phyloP scores from a whole-genome alignment of 1,140 invertebrate genomes.

The Agrypnia vestita region DNA sequence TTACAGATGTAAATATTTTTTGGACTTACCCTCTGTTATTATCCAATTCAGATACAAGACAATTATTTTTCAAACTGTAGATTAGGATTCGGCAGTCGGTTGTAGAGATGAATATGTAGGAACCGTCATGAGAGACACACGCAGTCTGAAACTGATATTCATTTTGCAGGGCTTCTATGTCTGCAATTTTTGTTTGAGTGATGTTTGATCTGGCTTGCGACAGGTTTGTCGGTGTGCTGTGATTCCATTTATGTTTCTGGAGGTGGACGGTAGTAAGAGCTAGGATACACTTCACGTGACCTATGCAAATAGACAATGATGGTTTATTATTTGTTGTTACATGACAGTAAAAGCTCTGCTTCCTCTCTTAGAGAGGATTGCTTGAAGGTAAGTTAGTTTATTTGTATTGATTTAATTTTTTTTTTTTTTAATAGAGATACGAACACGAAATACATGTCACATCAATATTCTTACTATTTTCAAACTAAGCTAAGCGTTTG shows the following conservation, averaged over 20 bases:
- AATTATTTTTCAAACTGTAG: constrained; percentile 47
- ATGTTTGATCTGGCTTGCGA: constrained; percentile 4
- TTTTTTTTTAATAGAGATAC: no score
- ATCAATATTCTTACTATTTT: no score
- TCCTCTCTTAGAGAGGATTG: no score
- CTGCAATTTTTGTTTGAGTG: constrained; percentile 43
- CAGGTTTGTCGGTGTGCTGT: not conserved
- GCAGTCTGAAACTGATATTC: constrained; percentile 44
- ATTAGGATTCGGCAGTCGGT: constrained; percentile 47
- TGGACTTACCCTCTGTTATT: constrained; percentile 49
- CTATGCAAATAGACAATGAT: constrained; percentile 31
- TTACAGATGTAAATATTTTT: no score
- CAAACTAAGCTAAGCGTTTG: no score
- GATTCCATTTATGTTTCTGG: constrained; percentile 51
- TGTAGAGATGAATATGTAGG: constrained; percentile 50
- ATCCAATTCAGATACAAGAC: constrained; percentile 43
- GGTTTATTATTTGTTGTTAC: no score
- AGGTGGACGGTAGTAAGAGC: constrained; percentile 46
- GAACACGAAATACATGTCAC: no score
- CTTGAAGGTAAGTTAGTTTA: no score
- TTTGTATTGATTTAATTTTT: no score
- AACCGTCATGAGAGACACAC: constrained; percentile 21
- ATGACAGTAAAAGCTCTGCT: no score
- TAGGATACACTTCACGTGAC: constrained; percentile 38
- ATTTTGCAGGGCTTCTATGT: constrained; percentile 33